Evolutionary conservation across 2,113 vertebrate species (phyloP).

Genomic region (Ptyas mucosa): DNA sequence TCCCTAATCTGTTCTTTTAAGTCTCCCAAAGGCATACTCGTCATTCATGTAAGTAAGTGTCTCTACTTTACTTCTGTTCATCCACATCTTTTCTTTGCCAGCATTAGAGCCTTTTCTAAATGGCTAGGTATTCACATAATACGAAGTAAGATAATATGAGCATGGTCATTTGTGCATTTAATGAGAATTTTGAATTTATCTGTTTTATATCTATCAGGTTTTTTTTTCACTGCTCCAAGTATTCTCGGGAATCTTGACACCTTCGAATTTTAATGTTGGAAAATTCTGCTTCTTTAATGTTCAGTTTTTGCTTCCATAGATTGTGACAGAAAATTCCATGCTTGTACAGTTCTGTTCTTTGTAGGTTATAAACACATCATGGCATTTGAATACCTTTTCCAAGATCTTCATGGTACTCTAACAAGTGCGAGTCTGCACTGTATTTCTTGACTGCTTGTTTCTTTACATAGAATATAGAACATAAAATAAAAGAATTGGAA

Average conservation of each 20-base stretch:
- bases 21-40: neutral
- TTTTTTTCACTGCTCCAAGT: neutral
- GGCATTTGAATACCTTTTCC: neutral
- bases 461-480: neutral
- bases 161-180: neutral
- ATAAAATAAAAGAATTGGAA: too few relatives aligned
- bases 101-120: neutral
- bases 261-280: neutral
- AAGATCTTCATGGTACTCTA: neutral
- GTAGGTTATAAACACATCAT: neutral
- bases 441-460: neutral
- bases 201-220: neutral
- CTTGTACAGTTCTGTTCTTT: neutral
- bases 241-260: neutral
- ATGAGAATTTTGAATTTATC: neutral
- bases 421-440: neutral
- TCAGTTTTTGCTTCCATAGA: neutral
- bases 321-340: neutral
- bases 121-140: neutral
- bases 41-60: neutral
- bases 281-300: neutral
- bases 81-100: neutral
- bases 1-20: neutral
- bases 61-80: neutral
- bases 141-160: neutral